These are phyloP conservation scores for Stylophora pistillata DNA, from an alignment of 64 coral and sea anemone genomes.

Conservation along the genomic window DNA sequence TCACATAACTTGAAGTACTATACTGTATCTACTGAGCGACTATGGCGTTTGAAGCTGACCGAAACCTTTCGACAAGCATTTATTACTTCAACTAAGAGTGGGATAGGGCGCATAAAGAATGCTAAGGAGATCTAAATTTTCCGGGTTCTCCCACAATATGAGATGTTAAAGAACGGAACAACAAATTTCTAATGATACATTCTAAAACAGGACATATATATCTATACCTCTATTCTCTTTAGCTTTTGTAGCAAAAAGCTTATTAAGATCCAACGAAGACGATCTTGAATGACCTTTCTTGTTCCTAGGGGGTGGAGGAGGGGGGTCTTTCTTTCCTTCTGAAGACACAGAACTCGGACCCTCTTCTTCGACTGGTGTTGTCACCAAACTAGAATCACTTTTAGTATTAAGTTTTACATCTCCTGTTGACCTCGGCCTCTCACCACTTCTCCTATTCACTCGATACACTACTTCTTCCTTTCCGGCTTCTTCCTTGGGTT, in stretches of 20 bases:
- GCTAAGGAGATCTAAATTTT: too few relatives aligned
- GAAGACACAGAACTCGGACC: conserved; percentile 55
- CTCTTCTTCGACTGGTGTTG: conserved; percentile 35
- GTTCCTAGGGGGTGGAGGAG: conserved; percentile 89
- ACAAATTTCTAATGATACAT: background rate
- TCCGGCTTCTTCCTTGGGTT: background rate
- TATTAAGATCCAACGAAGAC: conserved; percentile 95
- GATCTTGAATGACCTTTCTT: conserved; percentile 96
- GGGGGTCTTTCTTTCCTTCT: conserved; percentile 74
- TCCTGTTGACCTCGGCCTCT: conserved; percentile 84
- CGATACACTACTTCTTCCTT: conserved; percentile 35
- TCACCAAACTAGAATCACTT: conserved; percentile 55
- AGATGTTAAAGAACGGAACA: background rate
- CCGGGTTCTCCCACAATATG: too few relatives aligned
- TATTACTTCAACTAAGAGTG: too few relatives aligned
- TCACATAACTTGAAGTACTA: too few relatives aligned
- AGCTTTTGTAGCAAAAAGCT: conserved; percentile 88
- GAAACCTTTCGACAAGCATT: too few relatives aligned
- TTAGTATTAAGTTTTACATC: conserved; percentile 70
- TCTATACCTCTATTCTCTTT: conserved; percentile 64
- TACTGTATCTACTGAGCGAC: too few relatives aligned
- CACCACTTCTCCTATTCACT: conserved; percentile 44
- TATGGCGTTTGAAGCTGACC: too few relatives aligned
- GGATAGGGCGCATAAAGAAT: too few relatives aligned
- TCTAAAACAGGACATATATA: too few relatives aligned